Conservation (phyloP, 2,888 invertebrate genomes). For the Lampropteryx suffumata region DNA sequence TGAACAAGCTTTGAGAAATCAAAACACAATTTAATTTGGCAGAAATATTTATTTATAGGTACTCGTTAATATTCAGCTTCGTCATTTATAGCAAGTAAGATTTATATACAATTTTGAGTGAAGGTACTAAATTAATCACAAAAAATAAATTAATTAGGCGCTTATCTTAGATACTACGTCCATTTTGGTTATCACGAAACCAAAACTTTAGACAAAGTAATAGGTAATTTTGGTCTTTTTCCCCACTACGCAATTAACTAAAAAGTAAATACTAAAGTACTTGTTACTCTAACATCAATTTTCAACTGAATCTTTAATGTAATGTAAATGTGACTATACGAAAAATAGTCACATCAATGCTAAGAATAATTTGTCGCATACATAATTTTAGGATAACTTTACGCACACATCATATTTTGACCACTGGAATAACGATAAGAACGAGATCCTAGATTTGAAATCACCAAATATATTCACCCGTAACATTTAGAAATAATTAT, state of each 20-base stretch:
- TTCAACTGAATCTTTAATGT: conserved; percentile 49
- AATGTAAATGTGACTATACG: conserved; percentile 36
- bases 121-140: conserved; percentile 77
- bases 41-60: conserved; percentile 79
- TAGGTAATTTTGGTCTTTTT: conserved; percentile 60
- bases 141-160: conserved; percentile 74
- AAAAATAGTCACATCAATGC: conserved; percentile 31
- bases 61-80: conserved; percentile 78
- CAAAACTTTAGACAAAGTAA: conserved; percentile 55
- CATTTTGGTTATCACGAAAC: conserved; percentile 71
- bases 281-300: conserved; percentile 62
- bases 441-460: conserved; percentile 9
- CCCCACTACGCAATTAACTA: conserved; percentile 54
- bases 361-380: conserved; percentile 17
- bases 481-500: conserved; percentile 59
- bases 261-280: conserved; percentile 55
- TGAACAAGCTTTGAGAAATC: conserved; percentile 39
- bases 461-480: conserved; percentile 38
- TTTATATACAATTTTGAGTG: conserved; percentile 76
- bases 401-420: too few relatives aligned
- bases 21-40: conserved; percentile 73
- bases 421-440: not conserved
- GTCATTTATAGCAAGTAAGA: conserved; percentile 74
- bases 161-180: conserved; percentile 64
- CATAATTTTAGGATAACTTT: conserved; percentile 9